A percentile compares a stretch with the other conserved stretches of the same genome.
Conservation (phyloP, 2,888 invertebrate genomes). For the Tolmerus cingulatus region DNA sequence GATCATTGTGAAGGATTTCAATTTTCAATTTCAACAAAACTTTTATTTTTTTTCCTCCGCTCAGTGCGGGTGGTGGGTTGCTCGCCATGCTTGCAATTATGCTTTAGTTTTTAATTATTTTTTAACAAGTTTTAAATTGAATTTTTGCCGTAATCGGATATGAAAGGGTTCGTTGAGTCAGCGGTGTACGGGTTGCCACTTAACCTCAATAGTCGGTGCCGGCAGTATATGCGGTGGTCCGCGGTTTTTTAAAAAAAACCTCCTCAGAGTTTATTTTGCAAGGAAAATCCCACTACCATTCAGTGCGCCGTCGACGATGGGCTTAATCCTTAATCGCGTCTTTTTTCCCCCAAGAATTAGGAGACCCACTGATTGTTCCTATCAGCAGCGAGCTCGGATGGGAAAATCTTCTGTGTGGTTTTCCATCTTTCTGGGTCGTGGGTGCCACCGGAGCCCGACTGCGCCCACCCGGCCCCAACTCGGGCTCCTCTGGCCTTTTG, state of each 20-base stretch:
- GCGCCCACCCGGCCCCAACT: neutral
- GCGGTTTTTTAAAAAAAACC: neutral
- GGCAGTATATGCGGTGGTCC: neutral
- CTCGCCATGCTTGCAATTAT: neutral
- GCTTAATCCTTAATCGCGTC: neutral
- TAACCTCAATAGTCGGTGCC: constrained; percentile 1
- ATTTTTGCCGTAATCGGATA: neutral
- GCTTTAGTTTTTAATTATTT: constrained; percentile 32
- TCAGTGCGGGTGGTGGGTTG: neutral
- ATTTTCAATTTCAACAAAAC: neutral
- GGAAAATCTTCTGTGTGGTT: neutral
- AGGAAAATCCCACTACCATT: neutral
- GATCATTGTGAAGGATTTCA: neutral
- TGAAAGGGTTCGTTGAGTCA: constrained; percentile 3
- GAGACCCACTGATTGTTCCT: neutral
- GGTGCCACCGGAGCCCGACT: neutral
- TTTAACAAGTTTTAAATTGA: constrained; percentile 13
- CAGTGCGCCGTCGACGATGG: neutral
- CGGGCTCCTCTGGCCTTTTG: neutral
- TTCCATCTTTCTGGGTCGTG: neutral
- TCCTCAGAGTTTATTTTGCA: neutral
- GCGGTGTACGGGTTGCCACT: neutral
- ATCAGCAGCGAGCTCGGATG: neutral
- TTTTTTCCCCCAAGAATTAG: neutral
- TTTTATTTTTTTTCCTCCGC: neutral